Percentiles rank a stretch among this genome's conserved stretches.
phyloP scores from a whole-genome alignment of 1,140 invertebrate genomes.

The Branchinecta lindahli region DNA sequence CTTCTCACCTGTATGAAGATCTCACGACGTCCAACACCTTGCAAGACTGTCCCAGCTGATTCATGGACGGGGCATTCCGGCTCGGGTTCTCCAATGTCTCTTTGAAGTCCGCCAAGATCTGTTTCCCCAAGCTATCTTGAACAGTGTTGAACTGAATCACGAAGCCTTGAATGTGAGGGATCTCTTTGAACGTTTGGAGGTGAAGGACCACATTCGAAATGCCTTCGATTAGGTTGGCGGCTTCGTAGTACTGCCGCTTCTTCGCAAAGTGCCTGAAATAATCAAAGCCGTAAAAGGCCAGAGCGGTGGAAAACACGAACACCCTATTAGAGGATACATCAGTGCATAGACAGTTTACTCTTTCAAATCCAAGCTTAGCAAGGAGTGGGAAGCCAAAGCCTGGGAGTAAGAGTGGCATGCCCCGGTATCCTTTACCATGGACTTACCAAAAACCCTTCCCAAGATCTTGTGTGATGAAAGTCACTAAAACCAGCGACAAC shows the following conservation, averaged over 20 bases:
- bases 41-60: conserved; percentile 78
- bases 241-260: conserved; percentile 73
- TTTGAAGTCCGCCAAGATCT: conserved; percentile 88
- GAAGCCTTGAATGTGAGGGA: conserved; percentile 57
- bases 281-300: conserved; percentile 19
- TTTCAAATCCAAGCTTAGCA: no score
- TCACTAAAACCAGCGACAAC: no score
- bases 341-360: no score
- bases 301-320: no score
- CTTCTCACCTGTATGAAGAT: conserved; percentile 57
- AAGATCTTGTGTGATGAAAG: no score
- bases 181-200: conserved; percentile 63
- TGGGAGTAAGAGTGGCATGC: no score
- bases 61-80: conserved; percentile 48
- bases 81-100: conserved; percentile 67
- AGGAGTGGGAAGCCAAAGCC: no score
- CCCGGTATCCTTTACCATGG: no score
- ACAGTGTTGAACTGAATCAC: conserved; percentile 63
- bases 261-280: conserved; percentile 33
- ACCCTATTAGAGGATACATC: no score
- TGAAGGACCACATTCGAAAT: conserved; percentile 87
- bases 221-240: conserved; percentile 87
- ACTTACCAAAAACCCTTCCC: no score
- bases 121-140: conserved; percentile 62
- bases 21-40: conserved; percentile 81